Evolutionary conservation across 2,888 invertebrate species (phyloP), one percentile per base, ranked within the genome.

Genomic region (Drosophila kuntzei): DNA sequence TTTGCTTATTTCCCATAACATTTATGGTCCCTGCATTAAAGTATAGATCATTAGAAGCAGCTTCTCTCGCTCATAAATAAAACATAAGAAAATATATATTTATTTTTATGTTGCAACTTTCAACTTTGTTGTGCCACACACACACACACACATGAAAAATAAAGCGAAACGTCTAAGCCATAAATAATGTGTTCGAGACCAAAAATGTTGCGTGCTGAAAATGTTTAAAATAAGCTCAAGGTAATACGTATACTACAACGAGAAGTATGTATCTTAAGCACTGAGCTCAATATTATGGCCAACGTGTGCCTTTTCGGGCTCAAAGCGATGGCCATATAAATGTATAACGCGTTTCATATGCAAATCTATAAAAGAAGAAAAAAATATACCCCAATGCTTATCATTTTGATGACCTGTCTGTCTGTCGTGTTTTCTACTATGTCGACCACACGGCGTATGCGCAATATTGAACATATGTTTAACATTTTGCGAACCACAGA

Each of bases 111-210:
- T 47, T 55, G 59, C 62, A 69, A 64, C 59, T 69, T 72, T 53
- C n/a, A 51, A 59, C 54, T 64, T 55, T 59, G 9, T 64, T 64
- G 22, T 36, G 44, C 50, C 22, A n/a, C 20, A 14, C n/a, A 32
- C 29, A 32, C 27, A 18, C 25, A 41, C 16, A 55, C 39, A 44
- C 27, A 43, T n/a, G 41, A 18, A 22, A 20, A 22, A 22, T 6
- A 43, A 18, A 53, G 27, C 32, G 25, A 65, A 69, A 55, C 73
- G 78, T 78, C 69, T 65, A 41, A 41, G 46, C 55, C 77, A 83
- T 84, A 82, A 82, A 84, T 82, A 84, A 81, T 76, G 80, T 41
- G 68, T 84, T 80, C 73, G 76, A 71, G 65, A 55, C 58, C 59
- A 53, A 60, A 67, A 61, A 59, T 63, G 65, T 32, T 79, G 76